Evolutionary conservation across 2,888 invertebrate species (phyloP).

Genomic region (Hecatera dysodea): DNA sequence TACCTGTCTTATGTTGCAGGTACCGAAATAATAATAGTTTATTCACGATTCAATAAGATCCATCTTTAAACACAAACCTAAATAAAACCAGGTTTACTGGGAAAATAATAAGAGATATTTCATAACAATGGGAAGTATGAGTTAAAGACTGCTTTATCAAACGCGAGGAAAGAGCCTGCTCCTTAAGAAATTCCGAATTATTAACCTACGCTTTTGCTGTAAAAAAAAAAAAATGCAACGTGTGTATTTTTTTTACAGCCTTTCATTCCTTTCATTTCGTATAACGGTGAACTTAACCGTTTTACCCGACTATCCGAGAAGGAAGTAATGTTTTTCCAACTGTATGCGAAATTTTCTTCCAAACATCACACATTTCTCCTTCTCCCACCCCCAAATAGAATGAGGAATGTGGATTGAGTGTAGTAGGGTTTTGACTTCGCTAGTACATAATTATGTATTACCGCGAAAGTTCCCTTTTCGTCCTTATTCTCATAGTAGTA

Average conservation of each 20-base stretch:
- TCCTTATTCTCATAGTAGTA: background rate
- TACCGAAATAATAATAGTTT: constrained; percentile 1
- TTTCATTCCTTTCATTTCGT: no score
- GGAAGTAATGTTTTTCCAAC: no score
- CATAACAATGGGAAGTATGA: background rate
- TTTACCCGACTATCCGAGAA: no score
- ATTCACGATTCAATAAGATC: background rate
- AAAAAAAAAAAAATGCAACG: no score
- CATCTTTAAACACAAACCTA: background rate
- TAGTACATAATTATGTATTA: background rate
- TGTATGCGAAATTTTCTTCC: no score
- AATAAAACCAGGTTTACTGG: background rate
- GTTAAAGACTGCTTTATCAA: background rate
- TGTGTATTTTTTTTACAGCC: no score
- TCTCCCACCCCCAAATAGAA: no score
- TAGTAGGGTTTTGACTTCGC: background rate
- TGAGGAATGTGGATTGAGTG: no score
- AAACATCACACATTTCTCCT: background rate
- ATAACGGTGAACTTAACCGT: background rate
- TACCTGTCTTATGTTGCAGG: constrained; percentile 6
- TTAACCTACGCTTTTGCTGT: background rate
- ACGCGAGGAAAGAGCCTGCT: background rate
- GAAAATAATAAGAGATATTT: background rate
- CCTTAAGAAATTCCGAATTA: background rate
- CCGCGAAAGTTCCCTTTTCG: background rate